These are phyloP conservation scores for Pluvialis apricaria DNA, from an alignment of 2,113 vertebrate species.

Conservation along the genomic window DNA sequence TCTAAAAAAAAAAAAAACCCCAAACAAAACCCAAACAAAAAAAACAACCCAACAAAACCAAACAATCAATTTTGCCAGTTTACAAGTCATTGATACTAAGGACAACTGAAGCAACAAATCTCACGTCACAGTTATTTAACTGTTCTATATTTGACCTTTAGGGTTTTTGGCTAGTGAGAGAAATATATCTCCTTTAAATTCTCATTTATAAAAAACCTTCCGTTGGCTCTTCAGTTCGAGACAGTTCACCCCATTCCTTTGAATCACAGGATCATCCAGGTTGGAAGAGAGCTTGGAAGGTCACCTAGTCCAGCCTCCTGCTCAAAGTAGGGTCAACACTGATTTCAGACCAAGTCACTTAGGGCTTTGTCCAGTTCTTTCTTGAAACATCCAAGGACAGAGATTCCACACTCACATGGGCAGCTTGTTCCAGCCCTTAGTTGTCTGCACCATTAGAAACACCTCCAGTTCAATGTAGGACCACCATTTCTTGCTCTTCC, in stretches of 20 bases:
- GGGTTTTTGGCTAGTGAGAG: background rate
- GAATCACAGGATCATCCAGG: background rate
- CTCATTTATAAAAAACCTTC: background rate
- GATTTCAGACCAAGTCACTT: background rate
- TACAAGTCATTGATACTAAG: background rate
- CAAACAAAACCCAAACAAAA: background rate
- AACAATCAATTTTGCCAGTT: background rate
- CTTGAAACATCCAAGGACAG: background rate
- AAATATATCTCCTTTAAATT: background rate
- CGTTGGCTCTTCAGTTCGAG: background rate
- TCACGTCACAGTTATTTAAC: background rate
- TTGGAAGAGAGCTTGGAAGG: background rate
- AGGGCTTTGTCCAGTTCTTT: background rate
- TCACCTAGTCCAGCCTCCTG: background rate
- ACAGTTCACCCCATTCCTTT: background rate
- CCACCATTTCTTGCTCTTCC: background rate
- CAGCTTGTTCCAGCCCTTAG: background rate
- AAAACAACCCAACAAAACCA: background rate
- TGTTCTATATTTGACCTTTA: background rate
- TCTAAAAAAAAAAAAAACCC: background rate
- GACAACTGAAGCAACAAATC: background rate
- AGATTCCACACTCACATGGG: fast-evolving
- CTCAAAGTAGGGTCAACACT: background rate
- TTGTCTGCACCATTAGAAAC: background rate
- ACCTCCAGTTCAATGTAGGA: background rate